Conservation (phyloP, 2,113 vertebrate species). For the Pluvialis apricaria region DNA sequence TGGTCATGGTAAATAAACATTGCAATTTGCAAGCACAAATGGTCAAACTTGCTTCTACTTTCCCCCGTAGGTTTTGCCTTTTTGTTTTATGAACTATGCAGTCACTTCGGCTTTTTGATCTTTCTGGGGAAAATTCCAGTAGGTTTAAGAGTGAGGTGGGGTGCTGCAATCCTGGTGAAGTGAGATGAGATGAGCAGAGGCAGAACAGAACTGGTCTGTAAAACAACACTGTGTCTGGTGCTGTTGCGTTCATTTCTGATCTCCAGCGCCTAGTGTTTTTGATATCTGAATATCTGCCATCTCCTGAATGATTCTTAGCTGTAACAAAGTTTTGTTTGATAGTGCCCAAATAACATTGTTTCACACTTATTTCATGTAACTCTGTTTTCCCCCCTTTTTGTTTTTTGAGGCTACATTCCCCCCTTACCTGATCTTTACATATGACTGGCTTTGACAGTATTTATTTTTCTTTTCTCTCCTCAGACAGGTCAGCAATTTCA, state of each 20-base stretch:
- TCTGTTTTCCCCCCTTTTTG: not conserved
- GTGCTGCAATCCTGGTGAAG: not conserved
- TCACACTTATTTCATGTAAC: not conserved
- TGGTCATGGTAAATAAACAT: not conserved
- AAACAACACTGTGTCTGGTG: not conserved
- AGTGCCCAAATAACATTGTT: not conserved
- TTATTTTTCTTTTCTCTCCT: not conserved
- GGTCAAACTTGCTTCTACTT: not conserved
- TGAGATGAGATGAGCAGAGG: not conserved
- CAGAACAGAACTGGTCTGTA: not conserved
- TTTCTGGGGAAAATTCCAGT: not conserved
- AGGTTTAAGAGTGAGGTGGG: not conserved
- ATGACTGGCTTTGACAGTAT: not conserved
- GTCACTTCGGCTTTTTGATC: not conserved
- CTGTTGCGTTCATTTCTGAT: not conserved
- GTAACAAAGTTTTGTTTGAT: not conserved
- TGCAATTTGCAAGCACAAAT: not conserved
- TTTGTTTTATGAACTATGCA: not conserved
- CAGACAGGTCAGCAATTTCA: constrained; percentile 65
- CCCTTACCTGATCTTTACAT: not conserved
- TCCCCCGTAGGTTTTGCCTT: not conserved
- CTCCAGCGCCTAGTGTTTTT: not conserved
- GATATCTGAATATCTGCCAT: not conserved
- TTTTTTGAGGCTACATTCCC: not conserved
- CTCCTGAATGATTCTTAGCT: not conserved